Evolutionary conservation across 2,797 vertebrate genomes (phyloP).

Genomic region (Heliangelus exortis): DNA sequence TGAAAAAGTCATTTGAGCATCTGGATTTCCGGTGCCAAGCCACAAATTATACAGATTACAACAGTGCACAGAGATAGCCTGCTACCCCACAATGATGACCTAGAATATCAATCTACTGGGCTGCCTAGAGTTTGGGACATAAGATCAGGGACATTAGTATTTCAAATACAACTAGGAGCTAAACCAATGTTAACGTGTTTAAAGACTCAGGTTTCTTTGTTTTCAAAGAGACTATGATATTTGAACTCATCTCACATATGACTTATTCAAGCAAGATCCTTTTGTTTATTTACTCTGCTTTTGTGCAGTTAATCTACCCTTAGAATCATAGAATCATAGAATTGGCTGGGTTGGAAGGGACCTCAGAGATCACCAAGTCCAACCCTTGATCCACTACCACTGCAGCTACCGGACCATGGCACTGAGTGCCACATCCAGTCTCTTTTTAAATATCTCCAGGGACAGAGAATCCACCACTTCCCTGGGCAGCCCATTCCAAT

Average conservation of each 20-base stretch:
- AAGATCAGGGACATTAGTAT: not conserved
- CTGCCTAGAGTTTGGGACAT: not conserved
- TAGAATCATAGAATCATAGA: too few species aligned
- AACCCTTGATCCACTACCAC: too few species aligned
- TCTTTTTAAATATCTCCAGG: too few species aligned
- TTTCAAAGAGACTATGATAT: not conserved
- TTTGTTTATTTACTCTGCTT: not conserved
- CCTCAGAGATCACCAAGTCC: too few species aligned
- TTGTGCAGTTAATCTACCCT: not conserved
- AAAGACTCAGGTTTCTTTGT: not conserved
- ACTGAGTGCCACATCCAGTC: too few species aligned
- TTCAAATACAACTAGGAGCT: not conserved
- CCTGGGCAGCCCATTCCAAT: too few species aligned
- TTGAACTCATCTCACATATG: not conserved
- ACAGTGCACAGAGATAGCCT: not conserved
- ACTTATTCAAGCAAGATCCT: not conserved
- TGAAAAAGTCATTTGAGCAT: not conserved
- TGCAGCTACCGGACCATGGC: too few species aligned
- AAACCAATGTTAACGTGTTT: not conserved
- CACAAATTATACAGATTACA: not conserved
- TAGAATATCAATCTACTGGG: not conserved
- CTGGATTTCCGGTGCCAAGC: not conserved
- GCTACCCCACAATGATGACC: not conserved
- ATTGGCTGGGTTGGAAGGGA: too few species aligned
- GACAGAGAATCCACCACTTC: too few species aligned